Evolutionary conservation across 2,797 vertebrate genomes (phyloP), one percentile per base, ranked within the genome.

Genomic region (Pelodytes ibericus): DNA sequence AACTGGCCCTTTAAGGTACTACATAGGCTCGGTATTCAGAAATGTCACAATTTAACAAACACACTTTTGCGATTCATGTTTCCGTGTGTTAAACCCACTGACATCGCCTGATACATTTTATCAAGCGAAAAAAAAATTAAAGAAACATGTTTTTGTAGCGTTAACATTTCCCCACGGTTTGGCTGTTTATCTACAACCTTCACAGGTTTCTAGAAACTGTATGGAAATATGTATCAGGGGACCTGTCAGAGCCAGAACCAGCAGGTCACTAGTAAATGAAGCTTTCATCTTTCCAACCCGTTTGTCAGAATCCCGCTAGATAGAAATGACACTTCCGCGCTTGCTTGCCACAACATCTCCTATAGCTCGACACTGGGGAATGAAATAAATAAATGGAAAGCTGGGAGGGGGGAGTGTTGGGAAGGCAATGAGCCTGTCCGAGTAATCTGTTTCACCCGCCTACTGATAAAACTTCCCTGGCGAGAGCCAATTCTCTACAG

Each of bases 311-410:
- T 26, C 59, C 25, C 25, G 56, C 30, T 41, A 71, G 60, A 64
- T 30, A 8, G 27, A 36, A 18, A 59, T 60, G 61, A 58, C 67
- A 71, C 16, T 58, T 65, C 26, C 69, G n/a, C n/a, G 31, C 26
- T 64, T 63, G 26, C 58, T 47, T 33, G 36, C 18, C 56, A 68
- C 29, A 13, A 29, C 30, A 47, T 59, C 16, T 61, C 53, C n/a
- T n/a, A 16, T 26, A 16, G 51, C 18, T 47, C 27, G 72, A 31
- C 33, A 9, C 53, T 72, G 39, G n/a, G n/a, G n/a, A n/a, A n/a
- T 72, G 30, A 66, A 77, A 72, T 1, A 39, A 59, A 77, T 59
- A 72, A 77, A 77, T 71, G 36, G 47, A 65, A 49, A 24, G 27
- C 22, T 25, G 22, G 4, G 16, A 22, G 44, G 16, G 36, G 29